Conservation (phyloP, 1,140 invertebrate species). For the Drosophila melanica region DNA sequence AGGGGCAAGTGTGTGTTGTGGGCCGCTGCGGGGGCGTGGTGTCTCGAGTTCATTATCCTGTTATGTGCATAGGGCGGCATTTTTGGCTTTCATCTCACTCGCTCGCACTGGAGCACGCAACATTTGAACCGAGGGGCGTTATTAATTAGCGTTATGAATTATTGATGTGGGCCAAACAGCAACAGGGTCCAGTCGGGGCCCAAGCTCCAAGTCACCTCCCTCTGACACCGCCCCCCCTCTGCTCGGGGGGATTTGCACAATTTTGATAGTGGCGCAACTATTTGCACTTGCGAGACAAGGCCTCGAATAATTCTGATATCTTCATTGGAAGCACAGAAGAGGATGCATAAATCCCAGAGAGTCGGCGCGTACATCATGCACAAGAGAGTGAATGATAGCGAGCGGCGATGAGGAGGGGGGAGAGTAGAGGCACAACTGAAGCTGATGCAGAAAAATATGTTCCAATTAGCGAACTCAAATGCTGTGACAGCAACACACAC, state of each 20-base stretch:
- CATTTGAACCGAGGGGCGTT: constrained; percentile 72
- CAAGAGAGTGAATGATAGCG: constrained; percentile 3
- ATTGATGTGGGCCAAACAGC: constrained; percentile 62
- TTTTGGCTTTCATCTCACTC: constrained; percentile 67
- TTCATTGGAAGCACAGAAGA: constrained; percentile 51
- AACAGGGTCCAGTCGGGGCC: too few species aligned
- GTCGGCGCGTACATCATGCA: constrained; percentile 52
- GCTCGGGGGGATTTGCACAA: not conserved
- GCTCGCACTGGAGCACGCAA: constrained; percentile 22
- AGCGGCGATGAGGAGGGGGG: too few species aligned
- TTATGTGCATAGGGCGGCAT: constrained; percentile 64
- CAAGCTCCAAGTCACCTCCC: too few species aligned
- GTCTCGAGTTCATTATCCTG: constrained; percentile 72
- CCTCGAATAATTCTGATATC: constrained; percentile 56
- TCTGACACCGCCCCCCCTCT: not conserved
- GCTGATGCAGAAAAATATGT: constrained; percentile 62
- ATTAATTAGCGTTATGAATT: constrained; percentile 83
- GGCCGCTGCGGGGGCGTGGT: constrained; percentile 13
- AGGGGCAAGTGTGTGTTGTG: not conserved
- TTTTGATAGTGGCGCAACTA: constrained; percentile 41
- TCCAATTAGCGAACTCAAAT: constrained; percentile 81
- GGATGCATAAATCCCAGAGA: constrained; percentile 70
- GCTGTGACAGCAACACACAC: constrained; percentile 53
- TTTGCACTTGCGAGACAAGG: constrained; percentile 25
- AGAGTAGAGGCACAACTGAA: not conserved